phyloP scores from a whole-genome alignment of 92 coral and sea anemone genomes.

The Phymanthus crucifer region DNA sequence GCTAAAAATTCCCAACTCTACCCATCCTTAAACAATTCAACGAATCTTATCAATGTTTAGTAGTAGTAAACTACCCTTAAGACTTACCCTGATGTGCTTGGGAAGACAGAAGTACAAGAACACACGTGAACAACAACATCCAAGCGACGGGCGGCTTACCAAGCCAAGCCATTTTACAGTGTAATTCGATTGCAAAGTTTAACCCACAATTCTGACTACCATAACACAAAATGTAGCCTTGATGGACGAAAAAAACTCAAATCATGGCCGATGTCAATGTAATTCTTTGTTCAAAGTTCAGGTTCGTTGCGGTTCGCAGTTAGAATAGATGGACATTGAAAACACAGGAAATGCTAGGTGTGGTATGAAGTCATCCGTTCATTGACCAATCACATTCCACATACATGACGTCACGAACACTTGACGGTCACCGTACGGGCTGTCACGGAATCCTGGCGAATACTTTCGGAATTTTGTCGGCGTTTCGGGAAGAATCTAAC shows the following conservation, averaged over 20 bases:
- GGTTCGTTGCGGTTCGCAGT: conserved; percentile 9
- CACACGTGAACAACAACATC: neutral
- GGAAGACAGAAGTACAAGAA: neutral
- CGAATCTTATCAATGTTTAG: too few species aligned
- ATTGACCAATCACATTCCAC: conserved; percentile 27
- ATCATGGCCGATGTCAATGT: neutral
- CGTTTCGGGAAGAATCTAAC: conserved; percentile 17
- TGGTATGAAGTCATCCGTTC: conserved; percentile 37
- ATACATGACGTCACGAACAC: conserved; percentile 25
- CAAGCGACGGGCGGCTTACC: neutral
- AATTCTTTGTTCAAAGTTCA: neutral
- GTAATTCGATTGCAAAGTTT: neutral
- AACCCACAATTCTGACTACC: neutral
- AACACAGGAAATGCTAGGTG: conserved; percentile 46
- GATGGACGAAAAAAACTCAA: neutral
- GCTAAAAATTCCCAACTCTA: neutral
- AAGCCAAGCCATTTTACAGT: conserved; percentile 19
- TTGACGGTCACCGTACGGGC: conserved; percentile 17
- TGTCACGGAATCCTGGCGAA: conserved; percentile 23
- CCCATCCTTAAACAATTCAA: too few species aligned
- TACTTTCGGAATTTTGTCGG: conserved; percentile 15
- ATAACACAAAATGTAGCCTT: neutral
- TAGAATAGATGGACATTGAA: conserved; percentile 12
- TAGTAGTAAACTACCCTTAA: neutral
- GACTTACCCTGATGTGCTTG: neutral